Conservation (phyloP, 2,888 invertebrate species). For the Calameuta idolon region DNA sequence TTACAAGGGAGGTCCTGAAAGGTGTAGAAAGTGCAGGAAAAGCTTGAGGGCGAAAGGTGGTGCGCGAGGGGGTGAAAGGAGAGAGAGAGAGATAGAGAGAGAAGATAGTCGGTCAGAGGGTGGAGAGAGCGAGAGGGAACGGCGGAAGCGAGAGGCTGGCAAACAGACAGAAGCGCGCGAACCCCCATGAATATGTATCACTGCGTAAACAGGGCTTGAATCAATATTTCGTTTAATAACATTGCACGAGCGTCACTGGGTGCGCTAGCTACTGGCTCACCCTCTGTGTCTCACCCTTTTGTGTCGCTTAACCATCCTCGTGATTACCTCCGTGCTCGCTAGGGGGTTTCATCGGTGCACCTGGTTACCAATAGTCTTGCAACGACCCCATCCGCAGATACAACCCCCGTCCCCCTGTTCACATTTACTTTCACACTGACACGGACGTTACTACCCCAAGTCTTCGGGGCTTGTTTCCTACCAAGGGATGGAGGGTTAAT, state of each 20-base stretch:
- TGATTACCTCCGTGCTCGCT: not conserved
- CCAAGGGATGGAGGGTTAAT: not conserved
- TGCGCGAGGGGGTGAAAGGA: slow-evolving; percentile 16
- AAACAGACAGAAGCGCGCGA: slow-evolving; percentile 60
- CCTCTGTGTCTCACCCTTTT: slow-evolving; percentile 11
- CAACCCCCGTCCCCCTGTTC: not conserved
- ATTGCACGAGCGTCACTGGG: slow-evolving; percentile 36
- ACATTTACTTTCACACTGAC: not conserved
- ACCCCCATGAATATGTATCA: slow-evolving; percentile 66
- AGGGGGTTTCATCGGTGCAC: not conserved
- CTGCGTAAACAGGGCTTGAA: slow-evolving; percentile 66
- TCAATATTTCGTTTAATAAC: slow-evolving; percentile 68
- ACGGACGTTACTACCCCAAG: not conserved
- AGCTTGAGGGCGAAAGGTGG: not conserved
- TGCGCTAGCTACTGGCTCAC: slow-evolving; percentile 4
- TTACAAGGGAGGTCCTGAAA: not conserved
- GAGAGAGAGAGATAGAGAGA: slow-evolving; percentile 24
- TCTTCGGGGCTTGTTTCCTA: not conserved
- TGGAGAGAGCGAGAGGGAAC: slow-evolving; percentile 24
- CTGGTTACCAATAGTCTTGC: slow-evolving; percentile 5
- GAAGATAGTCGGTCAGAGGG: slow-evolving; percentile 12
- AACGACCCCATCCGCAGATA: not conserved
- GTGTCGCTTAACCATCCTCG: slow-evolving; percentile 11
- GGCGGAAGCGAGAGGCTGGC: slow-evolving; percentile 25
- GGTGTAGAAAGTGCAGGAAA: not conserved